phyloP scores from a whole-genome alignment of 2,113 vertebrate genomes.

The Cervus canadensis region DNA sequence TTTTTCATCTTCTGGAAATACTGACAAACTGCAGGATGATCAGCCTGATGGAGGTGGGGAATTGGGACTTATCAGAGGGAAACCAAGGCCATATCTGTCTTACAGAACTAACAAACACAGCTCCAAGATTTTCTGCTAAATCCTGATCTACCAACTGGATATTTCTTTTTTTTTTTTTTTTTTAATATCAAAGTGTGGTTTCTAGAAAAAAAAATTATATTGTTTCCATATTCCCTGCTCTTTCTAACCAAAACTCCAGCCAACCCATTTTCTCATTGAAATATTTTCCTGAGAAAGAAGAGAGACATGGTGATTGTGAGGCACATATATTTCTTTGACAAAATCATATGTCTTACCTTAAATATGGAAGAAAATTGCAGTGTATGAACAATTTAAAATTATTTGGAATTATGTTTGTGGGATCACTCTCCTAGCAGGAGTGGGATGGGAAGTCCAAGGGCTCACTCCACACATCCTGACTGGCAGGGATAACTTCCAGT shows the following conservation, averaged over 20 bases:
- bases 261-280: background rate
- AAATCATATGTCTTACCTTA: background rate
- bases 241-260: background rate
- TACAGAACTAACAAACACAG: background rate
- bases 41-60: background rate
- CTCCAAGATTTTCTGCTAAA: background rate
- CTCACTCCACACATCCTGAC: background rate
- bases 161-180: background rate
- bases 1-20: background rate
- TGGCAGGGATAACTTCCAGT: background rate
- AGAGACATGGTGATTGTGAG: background rate
- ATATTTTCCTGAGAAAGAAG: background rate
- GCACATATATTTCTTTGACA: background rate
- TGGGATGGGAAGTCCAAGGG: background rate
- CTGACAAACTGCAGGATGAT: background rate
- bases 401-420: background rate
- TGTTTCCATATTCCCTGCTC: background rate
- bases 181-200: background rate
- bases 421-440: background rate
- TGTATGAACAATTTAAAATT: background rate
- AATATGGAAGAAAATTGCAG: background rate
- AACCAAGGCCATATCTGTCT: background rate
- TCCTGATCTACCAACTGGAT: background rate
- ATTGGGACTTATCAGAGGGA: background rate
- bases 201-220: background rate